Evolutionary conservation across 1,140 invertebrate species (phyloP).

Genomic region (Leptoteleia sp.): DNA sequence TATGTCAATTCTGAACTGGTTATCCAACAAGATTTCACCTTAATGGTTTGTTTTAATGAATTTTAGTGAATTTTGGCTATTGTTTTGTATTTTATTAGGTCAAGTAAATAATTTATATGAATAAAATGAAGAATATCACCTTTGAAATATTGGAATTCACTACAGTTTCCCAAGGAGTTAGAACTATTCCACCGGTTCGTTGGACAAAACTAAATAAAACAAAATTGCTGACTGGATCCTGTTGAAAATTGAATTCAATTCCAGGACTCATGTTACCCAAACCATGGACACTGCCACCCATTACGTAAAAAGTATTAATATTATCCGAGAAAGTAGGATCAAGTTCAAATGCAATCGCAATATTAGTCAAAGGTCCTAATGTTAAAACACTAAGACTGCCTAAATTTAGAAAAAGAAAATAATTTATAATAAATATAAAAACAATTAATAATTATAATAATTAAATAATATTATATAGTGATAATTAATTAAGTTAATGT

Average conservation of each 20-base stretch:
- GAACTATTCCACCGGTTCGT: slow-evolving; percentile 59
- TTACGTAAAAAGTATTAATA: slow-evolving; percentile 81
- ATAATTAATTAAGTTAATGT: too few species aligned
- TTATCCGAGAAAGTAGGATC: slow-evolving; percentile 81
- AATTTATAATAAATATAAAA: too few species aligned
- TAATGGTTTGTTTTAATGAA: too few species aligned
- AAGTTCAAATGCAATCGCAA: slow-evolving; percentile 83
- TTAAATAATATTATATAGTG: too few species aligned
- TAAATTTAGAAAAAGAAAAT: too few species aligned
- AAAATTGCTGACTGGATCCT: slow-evolving; percentile 84
- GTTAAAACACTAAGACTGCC: slow-evolving; percentile 80
- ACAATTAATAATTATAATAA: too few species aligned
- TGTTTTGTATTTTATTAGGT: too few species aligned
- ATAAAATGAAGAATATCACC: too few species aligned
- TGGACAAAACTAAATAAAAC: slow-evolving; percentile 81
- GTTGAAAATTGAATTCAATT: slow-evolving; percentile 86
- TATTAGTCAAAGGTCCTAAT: slow-evolving; percentile 84
- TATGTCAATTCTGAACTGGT: too few species aligned
- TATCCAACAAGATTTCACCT: too few species aligned
- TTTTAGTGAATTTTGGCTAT: too few species aligned
- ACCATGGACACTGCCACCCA: slow-evolving; percentile 83
- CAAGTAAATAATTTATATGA: too few species aligned
- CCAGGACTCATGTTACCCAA: slow-evolving; percentile 81
- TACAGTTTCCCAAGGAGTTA: slow-evolving; percentile 81
- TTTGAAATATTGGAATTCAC: slow-evolving; percentile 54